Percentiles rank a stretch among this genome's conserved stretches.
These are phyloP conservation scores for Drosophila bocki DNA, from an alignment of 1,140 invertebrate species.

Conservation along the genomic window DNA sequence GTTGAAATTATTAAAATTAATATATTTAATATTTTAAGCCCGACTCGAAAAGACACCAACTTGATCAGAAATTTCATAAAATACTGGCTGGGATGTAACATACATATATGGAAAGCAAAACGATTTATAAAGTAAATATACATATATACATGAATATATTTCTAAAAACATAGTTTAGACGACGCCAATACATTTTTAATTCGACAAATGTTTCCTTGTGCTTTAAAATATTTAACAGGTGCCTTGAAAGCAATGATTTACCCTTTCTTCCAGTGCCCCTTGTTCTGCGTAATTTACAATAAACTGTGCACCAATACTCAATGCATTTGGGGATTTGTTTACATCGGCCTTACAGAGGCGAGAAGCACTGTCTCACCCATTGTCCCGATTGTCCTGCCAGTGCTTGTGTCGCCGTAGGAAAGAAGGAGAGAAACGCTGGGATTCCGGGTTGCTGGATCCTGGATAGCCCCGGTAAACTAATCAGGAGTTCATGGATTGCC, in stretches of 20 bases:
- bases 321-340: conserved; percentile 11
- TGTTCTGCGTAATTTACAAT: neutral
- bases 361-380: conserved; percentile 17
- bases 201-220: neutral
- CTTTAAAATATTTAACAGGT: neutral
- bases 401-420: conserved; percentile 16
- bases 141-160: neutral
- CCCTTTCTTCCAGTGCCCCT: neutral
- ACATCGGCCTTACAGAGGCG: conserved; percentile 19
- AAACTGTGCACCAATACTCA: conserved; percentile 1
- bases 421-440: neutral
- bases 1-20: no score
- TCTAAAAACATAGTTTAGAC: neutral
- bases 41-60: no score
- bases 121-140: no score
- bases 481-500: conserved; percentile 33
- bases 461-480: conserved; percentile 27
- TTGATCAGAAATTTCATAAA: no score
- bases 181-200: neutral
- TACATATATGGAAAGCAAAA: no score
- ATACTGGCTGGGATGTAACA: no score
- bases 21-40: no score
- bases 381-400: neutral
- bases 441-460: neutral
- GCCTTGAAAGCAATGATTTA: no score